Percentiles rank a stretch among this genome's conserved stretches.
Evolutionary conservation across 2,113 vertebrate genomes (phyloP).

Genomic region (Varanus salvator): DNA sequence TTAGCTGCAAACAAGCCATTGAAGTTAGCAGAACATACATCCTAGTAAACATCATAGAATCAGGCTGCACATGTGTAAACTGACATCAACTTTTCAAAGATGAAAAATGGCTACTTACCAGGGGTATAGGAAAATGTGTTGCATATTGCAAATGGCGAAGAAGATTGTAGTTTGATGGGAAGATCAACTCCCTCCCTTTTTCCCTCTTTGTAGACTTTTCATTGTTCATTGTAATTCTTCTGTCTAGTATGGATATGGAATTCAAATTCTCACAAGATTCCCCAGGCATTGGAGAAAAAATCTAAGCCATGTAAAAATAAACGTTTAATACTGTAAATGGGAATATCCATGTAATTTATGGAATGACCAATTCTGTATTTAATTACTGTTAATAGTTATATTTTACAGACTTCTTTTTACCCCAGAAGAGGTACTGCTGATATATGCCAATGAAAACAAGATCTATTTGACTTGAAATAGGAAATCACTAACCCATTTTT

Average conservation of each 20-base stretch:
- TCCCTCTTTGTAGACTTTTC: constrained; percentile 77
- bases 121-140: constrained; percentile 79
- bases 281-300: constrained; percentile 79
- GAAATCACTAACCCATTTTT: neutral
- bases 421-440: neutral
- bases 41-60: neutral
- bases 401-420: neutral
- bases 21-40: neutral
- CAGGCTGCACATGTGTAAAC: neutral
- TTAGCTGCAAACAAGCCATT: neutral
- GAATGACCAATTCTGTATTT: neutral
- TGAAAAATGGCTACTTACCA: constrained; percentile 65
- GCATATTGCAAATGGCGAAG: constrained; percentile 80
- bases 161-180: constrained; percentile 79
- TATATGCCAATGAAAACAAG: neutral
- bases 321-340: constrained; percentile 61
- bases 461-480: neutral
- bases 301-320: constrained; percentile 78
- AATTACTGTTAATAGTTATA: neutral
- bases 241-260: constrained; percentile 69
- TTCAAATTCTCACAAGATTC: constrained; percentile 74
- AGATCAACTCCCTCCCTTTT: constrained; percentile 73
- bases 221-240: constrained; percentile 70
- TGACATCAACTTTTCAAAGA: fast-evolving
- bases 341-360: neutral